Percentiles rank a stretch among this genome's conserved stretches.
Evolutionary conservation across 2,888 invertebrate species (phyloP).

Genomic region (Scaptomyza cyrtandrae): DNA sequence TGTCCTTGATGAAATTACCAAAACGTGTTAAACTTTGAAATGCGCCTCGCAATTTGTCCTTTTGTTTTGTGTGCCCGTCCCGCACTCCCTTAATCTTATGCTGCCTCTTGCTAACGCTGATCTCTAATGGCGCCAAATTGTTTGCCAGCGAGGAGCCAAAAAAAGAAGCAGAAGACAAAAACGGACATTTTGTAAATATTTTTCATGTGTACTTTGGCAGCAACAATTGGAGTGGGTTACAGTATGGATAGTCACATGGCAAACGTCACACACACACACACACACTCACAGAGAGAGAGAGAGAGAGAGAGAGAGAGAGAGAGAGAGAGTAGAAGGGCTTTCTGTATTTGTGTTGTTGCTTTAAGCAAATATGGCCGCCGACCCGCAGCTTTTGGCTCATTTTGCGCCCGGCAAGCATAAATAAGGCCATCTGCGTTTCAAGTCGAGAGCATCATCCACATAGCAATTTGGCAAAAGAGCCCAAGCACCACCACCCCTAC

Average conservation of each 20-base stretch:
- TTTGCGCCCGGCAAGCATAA: constrained; percentile 64
- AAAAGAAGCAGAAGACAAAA: constrained; percentile 11
- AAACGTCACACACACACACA: constrained; percentile 35
- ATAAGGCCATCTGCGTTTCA: constrained; percentile 51
- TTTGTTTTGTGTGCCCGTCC: constrained; percentile 6
- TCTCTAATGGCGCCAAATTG: constrained; percentile 65
- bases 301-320: not conserved
- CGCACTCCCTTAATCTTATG: constrained; percentile 4
- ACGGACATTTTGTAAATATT: constrained; percentile 68
- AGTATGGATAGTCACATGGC: constrained; percentile 43
- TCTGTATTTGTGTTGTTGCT: constrained; percentile 40
- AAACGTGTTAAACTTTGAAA: constrained; percentile 71
- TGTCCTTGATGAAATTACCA: constrained; percentile 70
- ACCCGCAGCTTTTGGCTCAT: constrained; percentile 74
- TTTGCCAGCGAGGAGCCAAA: constrained; percentile 47
- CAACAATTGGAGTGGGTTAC: constrained; percentile 42
- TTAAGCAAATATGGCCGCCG: constrained; percentile 57
- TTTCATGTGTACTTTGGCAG: constrained; percentile 63
- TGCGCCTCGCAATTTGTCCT: constrained; percentile 46
- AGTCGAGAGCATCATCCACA: constrained; percentile 38
- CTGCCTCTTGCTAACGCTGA: constrained; percentile 4
- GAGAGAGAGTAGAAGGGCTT: constrained; percentile 4
- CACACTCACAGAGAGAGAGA: not conserved
- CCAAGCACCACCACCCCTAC: not conserved
- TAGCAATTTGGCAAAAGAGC: constrained; percentile 60